Percentiles rank a stretch among this genome's conserved stretches.
phyloP scores from a whole-genome alignment of 2,797 vertebrate genomes.

The Sebastes trivittatus region DNA sequence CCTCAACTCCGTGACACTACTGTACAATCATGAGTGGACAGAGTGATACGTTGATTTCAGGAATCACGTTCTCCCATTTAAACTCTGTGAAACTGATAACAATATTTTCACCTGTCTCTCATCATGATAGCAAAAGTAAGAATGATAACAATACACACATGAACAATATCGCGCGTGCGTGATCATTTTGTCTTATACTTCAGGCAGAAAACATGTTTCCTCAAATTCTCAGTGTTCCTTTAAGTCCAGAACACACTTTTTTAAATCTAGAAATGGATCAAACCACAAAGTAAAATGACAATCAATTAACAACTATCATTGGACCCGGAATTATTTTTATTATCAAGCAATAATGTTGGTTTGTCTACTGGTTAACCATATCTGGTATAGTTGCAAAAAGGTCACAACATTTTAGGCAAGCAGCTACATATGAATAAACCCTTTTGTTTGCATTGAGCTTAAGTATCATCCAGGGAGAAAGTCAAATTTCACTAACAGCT shows the following conservation, averaged over 20 bases:
- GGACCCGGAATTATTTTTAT: not conserved
- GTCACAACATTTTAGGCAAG: not conserved
- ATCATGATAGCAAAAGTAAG: not conserved
- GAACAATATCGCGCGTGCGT: too few relatives aligned
- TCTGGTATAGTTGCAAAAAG: not conserved
- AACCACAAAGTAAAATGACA: not conserved
- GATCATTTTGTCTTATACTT: not conserved
- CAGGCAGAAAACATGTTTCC: not conserved
- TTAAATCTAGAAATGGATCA: not conserved
- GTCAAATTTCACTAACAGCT: not conserved
- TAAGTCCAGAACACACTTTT: not conserved
- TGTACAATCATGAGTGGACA: too few relatives aligned
- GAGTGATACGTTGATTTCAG: not conserved
- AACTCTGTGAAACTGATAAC: not conserved
- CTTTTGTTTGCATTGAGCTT: not conserved
- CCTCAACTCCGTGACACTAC: not conserved
- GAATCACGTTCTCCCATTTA: not conserved
- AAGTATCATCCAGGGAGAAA: not conserved
- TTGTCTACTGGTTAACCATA: not conserved
- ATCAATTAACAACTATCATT: not conserved
- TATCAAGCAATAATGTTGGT: not conserved
- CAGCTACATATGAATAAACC: not conserved
- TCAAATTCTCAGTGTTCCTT: not conserved
- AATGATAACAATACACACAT: not conserved
- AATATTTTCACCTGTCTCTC: not conserved